A percentile compares a stretch with the other conserved stretches of the same genome.
Evolutionary conservation across 2,888 invertebrate species (phyloP).

Genomic region (Macaria notata): DNA sequence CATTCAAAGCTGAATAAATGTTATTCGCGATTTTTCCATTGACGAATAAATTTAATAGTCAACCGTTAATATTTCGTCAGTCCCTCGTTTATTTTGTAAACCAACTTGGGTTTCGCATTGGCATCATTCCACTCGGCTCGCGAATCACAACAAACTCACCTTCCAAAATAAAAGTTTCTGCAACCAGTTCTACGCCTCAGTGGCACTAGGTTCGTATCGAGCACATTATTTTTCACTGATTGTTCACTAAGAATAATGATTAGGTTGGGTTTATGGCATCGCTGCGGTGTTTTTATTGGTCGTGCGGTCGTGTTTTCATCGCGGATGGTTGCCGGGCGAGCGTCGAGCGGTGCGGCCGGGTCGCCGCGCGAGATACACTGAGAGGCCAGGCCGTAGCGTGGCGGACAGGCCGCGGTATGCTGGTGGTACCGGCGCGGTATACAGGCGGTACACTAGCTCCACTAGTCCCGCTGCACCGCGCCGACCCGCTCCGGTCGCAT

Average conservation of each 20-base stretch:
- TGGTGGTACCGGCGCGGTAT: not conserved
- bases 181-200: slow-evolving; percentile 32
- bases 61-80: not conserved
- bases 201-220: slow-evolving; percentile 25
- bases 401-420: not conserved
- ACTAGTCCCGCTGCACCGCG: slow-evolving; percentile 14
- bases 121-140: slow-evolving; percentile 39
- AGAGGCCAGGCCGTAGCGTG: not conserved
- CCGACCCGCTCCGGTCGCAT: slow-evolving; percentile 33
- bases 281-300: slow-evolving; percentile 43
- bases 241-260: slow-evolving; percentile 42
- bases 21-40: too few relatives aligned
- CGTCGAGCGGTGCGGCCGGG: slow-evolving; percentile 20
- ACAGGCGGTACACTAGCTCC: not conserved
- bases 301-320: slow-evolving; percentile 22
- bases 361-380: slow-evolving; percentile 23
- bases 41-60: too few relatives aligned
- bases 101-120: slow-evolving; percentile 33
- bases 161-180: slow-evolving; percentile 41
- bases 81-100: slow-evolving; percentile 42
- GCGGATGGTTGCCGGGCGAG: slow-evolving; percentile 11
- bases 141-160: slow-evolving; percentile 52
- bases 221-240: slow-evolving; percentile 37
- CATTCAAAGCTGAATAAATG: too few relatives aligned
- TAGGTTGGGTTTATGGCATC: slow-evolving; percentile 44